Base-by-base conservation (phyloP, 2,888 invertebrate species). In the Heliconius ismenius region DNA sequence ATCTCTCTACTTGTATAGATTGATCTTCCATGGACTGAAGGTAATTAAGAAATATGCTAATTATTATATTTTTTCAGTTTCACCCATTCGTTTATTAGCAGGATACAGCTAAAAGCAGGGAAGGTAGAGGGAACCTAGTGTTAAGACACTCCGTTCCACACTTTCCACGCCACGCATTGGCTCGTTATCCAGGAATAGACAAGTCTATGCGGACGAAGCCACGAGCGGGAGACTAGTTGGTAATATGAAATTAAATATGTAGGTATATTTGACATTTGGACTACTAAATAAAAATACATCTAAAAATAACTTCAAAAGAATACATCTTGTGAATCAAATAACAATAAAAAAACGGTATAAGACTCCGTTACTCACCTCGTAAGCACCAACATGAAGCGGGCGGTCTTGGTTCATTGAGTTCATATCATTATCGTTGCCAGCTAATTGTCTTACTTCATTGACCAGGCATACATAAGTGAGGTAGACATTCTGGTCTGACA, bases 381-480 rank as follows among this genome's bases (percentile, higher is more conserved):
- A 76, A 69, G 64, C 68, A 69, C 83, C 81, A 72, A 82, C 77
- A 54, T 82, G 72, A 80, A 78, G 32, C 74, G 83, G 75, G 73
- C 83, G 74, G 68, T 79, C 36, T 79, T 81, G 36, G 78, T 80
- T 78, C 62, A 76, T 64, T 49, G 79, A 75, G 63, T 73, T 75
- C 72, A 68, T 65, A 58, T 76, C 74, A 70, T 75, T 75, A 43
- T 79, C 76, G 73, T 77, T 82, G 43, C 75, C 73, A 60, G 79
- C 79, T 36, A 83, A 82, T n/a, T 89, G 89, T 64, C 85, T 88
- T 43, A 88, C 82, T 58, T 88, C 87, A 76, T 89, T 88, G 62
- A 91, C 81, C 64, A 90, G 86, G 81, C 92, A 92, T 62, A 91
- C 89, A 75, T 92, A 92, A 3, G 89, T 89, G 65, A 87, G 85